Percentiles rank a stretch among this genome's conserved stretches.
phyloP scores from a whole-genome alignment of 2,797 vertebrate species.

The Leptoclinus maculatus region DNA sequence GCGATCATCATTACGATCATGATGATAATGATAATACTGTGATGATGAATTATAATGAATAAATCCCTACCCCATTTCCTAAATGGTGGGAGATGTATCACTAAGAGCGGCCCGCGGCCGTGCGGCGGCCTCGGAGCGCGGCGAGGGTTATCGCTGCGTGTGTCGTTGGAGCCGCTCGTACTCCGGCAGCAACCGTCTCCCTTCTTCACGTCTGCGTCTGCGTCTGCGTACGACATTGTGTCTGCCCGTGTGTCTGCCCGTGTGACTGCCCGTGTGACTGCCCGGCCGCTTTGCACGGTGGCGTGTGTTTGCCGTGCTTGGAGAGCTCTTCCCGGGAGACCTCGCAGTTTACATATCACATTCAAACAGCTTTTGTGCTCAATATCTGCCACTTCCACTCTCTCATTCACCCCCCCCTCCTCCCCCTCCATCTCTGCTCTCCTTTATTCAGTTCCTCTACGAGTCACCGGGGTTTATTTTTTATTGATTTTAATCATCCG shows the following conservation, averaged over 20 bases:
- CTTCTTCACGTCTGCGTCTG: conserved; percentile 58
- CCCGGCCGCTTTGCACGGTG: too few species aligned
- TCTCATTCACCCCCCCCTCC: conserved; percentile 10
- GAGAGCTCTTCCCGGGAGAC: conserved; percentile 72
- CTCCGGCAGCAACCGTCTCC: conserved; percentile 50
- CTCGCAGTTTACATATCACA: conserved; percentile 79
- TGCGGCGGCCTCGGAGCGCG: conserved; percentile 50
- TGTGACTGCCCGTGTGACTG: conserved; percentile 39
- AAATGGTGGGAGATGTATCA: conserved; percentile 79
- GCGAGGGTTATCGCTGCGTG: conserved; percentile 37
- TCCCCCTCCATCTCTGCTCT: neutral
- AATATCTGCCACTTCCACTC: conserved; percentile 67
- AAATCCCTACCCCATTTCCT: conserved; percentile 79
- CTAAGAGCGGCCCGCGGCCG: conserved; percentile 69
- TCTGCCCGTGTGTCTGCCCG: conserved; percentile 25
- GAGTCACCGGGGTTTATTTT: conserved; percentile 26
- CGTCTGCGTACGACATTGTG: conserved; percentile 54
- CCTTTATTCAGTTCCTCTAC: conserved; percentile 37
- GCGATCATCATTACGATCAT: conserved; percentile 82
- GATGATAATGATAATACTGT: conserved; percentile 81
- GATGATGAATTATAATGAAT: conserved; percentile 82
- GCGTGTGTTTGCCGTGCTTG: conserved; percentile 46
- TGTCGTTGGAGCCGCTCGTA: conserved; percentile 61
- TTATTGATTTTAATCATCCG: conserved; percentile 32
- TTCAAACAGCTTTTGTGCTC: conserved; percentile 77